These are phyloP conservation scores for Bicyclus anynana DNA, from an alignment of 1,140 invertebrate genomes.

Conservation along the genomic window DNA sequence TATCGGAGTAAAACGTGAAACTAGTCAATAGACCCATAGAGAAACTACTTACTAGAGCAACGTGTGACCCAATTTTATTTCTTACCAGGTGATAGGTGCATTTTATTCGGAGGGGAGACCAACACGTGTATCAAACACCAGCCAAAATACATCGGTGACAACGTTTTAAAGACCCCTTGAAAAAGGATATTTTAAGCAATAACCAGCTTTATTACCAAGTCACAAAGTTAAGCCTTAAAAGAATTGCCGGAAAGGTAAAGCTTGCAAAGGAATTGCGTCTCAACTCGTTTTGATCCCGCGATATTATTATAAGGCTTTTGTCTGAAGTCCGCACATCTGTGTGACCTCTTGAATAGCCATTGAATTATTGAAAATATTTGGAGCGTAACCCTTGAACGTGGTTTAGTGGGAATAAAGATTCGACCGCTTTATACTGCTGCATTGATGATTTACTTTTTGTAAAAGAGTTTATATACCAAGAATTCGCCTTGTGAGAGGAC, in stretches of 20 bases:
- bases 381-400: slow-evolving; percentile 25
- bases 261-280: slow-evolving; percentile 54
- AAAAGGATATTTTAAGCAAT: slow-evolving; percentile 5
- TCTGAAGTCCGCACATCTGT: slow-evolving; percentile 61
- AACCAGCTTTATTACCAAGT: slow-evolving; percentile 22
- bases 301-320: slow-evolving; percentile 60
- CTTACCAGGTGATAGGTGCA: slow-evolving; percentile 65
- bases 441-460: not conserved
- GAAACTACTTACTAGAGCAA: slow-evolving; percentile 53
- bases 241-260: slow-evolving; percentile 14
- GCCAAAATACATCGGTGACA: slow-evolving; percentile 34
- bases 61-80: slow-evolving; percentile 69
- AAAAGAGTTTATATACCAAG: too few relatives aligned
- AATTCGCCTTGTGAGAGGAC: too few relatives aligned
- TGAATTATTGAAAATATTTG: slow-evolving; percentile 37
- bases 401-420: slow-evolving; percentile 6
- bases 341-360: slow-evolving; percentile 63
- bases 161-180: slow-evolving; percentile 11
- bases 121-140: slow-evolving; percentile 63
- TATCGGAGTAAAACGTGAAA: slow-evolving; percentile 7
- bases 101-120: slow-evolving; percentile 49
- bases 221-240: slow-evolving; percentile 16
- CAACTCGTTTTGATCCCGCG: slow-evolving; percentile 49
- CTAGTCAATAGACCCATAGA: slow-evolving; percentile 24
- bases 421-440: not conserved